Evolutionary conservation across 2,797 vertebrate genomes (phyloP).

Genomic region (Crotalus adamanteus): DNA sequence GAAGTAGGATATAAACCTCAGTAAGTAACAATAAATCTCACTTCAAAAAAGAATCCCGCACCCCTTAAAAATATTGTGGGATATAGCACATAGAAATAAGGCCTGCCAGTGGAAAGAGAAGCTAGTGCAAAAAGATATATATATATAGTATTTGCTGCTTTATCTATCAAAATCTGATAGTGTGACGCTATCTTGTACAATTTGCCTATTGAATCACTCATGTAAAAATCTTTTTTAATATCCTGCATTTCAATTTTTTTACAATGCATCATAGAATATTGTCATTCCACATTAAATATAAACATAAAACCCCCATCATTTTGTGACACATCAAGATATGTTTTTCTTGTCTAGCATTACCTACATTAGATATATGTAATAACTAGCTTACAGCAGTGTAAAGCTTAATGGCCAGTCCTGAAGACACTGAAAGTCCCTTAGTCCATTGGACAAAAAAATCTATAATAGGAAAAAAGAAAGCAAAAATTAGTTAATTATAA

Average conservation of each 20-base stretch:
- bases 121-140: background rate
- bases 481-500: background rate
- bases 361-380: background rate
- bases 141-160: background rate
- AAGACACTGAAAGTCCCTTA: background rate
- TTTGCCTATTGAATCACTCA: background rate
- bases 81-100: background rate
- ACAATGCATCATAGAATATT: background rate
- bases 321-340: background rate
- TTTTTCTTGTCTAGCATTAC: background rate
- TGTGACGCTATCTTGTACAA: background rate
- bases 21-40: background rate
- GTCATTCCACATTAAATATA: background rate
- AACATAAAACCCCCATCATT: background rate
- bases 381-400: background rate
- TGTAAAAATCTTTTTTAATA: background rate
- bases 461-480: background rate
- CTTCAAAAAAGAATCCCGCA: background rate
- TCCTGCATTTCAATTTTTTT: background rate
- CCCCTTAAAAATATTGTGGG: background rate
- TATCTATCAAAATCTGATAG: background rate
- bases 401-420: background rate
- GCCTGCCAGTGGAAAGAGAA: background rate
- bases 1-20: background rate
- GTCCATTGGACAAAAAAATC: background rate